Evolutionary conservation across 2,797 vertebrate species (phyloP), one percentile per base, ranked within the genome.

Genomic region (Lepilemur ruficaudatus): DNA sequence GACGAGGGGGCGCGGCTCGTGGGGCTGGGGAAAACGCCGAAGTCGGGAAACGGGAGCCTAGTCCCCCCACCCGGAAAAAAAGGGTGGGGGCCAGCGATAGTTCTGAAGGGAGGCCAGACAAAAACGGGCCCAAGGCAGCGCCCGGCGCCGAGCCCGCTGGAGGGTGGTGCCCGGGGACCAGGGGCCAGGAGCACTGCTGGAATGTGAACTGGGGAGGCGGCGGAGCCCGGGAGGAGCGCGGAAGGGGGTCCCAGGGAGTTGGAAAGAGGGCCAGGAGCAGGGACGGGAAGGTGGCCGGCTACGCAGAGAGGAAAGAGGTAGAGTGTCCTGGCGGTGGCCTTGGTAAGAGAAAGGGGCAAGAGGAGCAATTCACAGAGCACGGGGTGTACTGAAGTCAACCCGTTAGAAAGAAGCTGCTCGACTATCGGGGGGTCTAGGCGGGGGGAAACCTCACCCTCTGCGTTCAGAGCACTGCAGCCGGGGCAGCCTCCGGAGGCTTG

Each of bases 1-100:
- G 17, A 28, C 11, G 0, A 70, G 97, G 97, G 94, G 95, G 89
- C 89, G 97, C 97, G 96, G 95, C 67, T 92, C 81, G 0, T 5
- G 11, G 32, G 85, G 72, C 65, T 57, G 43, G 12, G 65, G 23
- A 5, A 78, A 7, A 61, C 15, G 80, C 80, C 18, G 15, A 61
- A 96, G 93, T 84, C 55, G 5, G 75, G 67, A 83, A 91, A n/a
- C 17, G 1, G 57, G 69, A 72, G 86, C 81, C 61, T 28, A 69
- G 76, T 76, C 4, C 28, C 7, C 81, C 7, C 14, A 38, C 32
- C 78, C n/a, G 15, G 8, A 46, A 57, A 48, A n/a, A 48, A 11
- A 9, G 61, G 48, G 46, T 18, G 2, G 14, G 28, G 43, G 41
- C 61, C 65, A 65, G 28, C 10, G 48, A 30, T 67, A 46, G 75